Percentiles rank a stretch among this genome's conserved stretches.
Conservation (phyloP, 35 echinoderm and acorn worm species). For the Chiridota heheva region DNA sequence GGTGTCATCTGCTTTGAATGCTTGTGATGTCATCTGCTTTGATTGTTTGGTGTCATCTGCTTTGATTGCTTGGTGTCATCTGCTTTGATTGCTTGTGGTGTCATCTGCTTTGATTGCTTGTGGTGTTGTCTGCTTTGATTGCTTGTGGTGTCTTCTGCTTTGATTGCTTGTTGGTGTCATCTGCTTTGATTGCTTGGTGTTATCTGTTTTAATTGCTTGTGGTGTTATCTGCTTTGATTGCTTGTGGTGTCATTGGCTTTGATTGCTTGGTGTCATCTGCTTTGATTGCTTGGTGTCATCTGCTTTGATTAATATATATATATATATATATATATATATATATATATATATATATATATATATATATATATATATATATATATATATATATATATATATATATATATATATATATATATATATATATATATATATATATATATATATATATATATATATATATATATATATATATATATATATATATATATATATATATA, state of each 20-base stretch:
- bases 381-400: slow-evolving; percentile 10
- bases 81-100: neutral
- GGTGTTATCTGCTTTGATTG: neutral
- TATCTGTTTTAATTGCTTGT: neutral
- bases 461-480: slow-evolving; percentile 10
- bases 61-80: neutral
- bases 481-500: slow-evolving; percentile 2
- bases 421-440: slow-evolving; percentile 10
- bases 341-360: slow-evolving; percentile 3
- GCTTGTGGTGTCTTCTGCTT: neutral
- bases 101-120: neutral
- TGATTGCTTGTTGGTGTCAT: neutral
- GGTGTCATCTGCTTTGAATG: neutral
- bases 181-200: neutral
- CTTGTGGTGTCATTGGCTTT: neutral
- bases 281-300: neutral
- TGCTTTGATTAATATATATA: neutral
- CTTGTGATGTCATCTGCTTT: neutral
- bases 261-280: neutral
- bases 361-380: slow-evolving; percentile 4
- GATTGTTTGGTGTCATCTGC: neutral
- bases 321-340: neutral
- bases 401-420: slow-evolving; percentile 10
- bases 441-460: slow-evolving; percentile 10
- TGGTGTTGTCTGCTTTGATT: neutral